These are phyloP conservation scores for Littorina saxatilis DNA, from an alignment of 1,140 invertebrate genomes.

Conservation along the genomic window DNA sequence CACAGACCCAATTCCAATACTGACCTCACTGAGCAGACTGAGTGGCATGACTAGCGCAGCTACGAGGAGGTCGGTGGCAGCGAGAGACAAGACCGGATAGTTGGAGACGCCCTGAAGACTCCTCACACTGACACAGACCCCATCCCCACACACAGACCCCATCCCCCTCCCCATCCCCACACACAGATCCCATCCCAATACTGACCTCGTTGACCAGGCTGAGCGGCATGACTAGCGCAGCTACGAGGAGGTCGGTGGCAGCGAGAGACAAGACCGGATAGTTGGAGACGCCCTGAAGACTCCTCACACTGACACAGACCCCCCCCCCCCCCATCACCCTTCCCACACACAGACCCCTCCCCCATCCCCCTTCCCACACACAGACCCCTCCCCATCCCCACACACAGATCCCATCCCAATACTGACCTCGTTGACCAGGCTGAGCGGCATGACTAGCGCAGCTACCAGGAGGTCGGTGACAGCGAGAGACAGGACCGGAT, in stretches of 20 bases:
- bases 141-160: too few relatives aligned
- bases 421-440: constrained; percentile 76
- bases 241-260: constrained; percentile 96
- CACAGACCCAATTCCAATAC: too few relatives aligned
- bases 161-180: constrained; percentile 57
- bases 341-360: not conserved
- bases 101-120: constrained; percentile 80
- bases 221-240: constrained; percentile 80
- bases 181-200: too few relatives aligned
- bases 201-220: constrained; percentile 75
- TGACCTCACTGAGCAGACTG: constrained; percentile 75
- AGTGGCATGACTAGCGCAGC: constrained; percentile 82
- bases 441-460: constrained; percentile 78
- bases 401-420: too few relatives aligned
- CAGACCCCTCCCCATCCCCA: constrained; percentile 56
- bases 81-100: constrained; percentile 94
- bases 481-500: constrained; percentile 95
- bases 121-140: not conserved
- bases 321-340: too few relatives aligned
- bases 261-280: constrained; percentile 96
- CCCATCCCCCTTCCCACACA: not conserved
- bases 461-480: constrained; percentile 97
- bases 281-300: constrained; percentile 80
- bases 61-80: constrained; percentile 96
- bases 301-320: not conserved